phyloP scores from a whole-genome alignment of 2,888 invertebrate genomes.

The Amorpha juglandis region DNA sequence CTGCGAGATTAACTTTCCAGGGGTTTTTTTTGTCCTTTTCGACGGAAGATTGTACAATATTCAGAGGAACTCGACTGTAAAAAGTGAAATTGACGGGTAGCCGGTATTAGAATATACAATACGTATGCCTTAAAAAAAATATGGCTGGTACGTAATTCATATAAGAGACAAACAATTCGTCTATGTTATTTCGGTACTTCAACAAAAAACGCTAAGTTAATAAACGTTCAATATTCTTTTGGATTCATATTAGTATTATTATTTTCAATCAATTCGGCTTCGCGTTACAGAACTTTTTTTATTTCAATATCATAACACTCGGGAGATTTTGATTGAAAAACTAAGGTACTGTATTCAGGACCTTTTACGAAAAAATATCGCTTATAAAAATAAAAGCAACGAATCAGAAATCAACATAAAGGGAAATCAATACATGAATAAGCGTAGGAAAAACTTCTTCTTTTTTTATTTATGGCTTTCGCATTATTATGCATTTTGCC shows the following conservation, averaged over 20 bases:
- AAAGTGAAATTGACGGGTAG: constrained; percentile 32
- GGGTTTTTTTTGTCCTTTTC: constrained; percentile 36
- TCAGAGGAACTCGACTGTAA: constrained; percentile 36
- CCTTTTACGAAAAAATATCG: not conserved
- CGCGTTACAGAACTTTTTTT: constrained; percentile 5
- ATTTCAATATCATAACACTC: not conserved
- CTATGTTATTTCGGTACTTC: not conserved
- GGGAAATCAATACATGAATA: not conserved
- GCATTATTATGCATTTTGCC: no score
- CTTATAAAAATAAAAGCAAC: constrained; percentile 2
- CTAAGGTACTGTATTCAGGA: not conserved
- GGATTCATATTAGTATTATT: constrained; percentile 23
- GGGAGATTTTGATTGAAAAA: constrained; percentile 12
- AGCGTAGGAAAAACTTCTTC: not conserved
- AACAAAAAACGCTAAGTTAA: not conserved
- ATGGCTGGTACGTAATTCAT: not conserved
- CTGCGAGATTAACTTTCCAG: constrained; percentile 35
- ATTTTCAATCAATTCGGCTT: not conserved
- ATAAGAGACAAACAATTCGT: no score
- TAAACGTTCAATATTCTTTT: not conserved
- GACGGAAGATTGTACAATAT: constrained; percentile 37
- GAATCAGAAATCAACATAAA: not conserved
- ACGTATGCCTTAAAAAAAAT: no score
- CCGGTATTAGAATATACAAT: constrained; percentile 28
- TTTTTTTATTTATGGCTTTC: no score